A percentile compares a stretch with the other conserved stretches of the same genome.
These are phyloP conservation scores for Patagioenas fasciata DNA, from an alignment of 2,113 vertebrate species.

Conservation along the genomic window DNA sequence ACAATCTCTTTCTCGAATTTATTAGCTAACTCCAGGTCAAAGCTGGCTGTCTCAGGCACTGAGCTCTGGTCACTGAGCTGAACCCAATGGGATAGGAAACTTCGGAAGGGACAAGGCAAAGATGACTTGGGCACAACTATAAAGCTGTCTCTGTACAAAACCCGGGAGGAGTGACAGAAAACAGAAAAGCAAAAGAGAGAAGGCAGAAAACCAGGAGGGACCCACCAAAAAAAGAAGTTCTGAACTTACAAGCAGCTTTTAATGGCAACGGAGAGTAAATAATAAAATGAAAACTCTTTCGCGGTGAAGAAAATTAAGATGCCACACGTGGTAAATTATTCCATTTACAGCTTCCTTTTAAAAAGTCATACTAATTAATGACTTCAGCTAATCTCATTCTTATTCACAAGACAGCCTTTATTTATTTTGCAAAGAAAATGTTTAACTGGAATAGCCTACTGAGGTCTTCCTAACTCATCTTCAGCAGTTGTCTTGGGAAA, in stretches of 20 bases:
- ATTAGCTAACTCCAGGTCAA: not conserved
- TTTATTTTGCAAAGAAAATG: conserved; percentile 70
- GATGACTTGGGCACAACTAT: not conserved
- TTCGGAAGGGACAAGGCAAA: not conserved
- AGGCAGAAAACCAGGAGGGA: not conserved
- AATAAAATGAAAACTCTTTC: not conserved
- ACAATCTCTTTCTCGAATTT: not conserved
- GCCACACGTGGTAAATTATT: conserved; percentile 11
- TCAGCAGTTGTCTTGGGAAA: conserved; percentile 49
- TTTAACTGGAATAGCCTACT: conserved; percentile 55
- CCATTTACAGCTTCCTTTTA: conserved; percentile 31
- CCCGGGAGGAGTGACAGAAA: fast-evolving
- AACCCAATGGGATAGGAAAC: not conserved
- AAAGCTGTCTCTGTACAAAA: not conserved
- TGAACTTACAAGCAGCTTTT: not conserved
- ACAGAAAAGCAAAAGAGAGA: not conserved
- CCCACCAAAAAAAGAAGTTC: not conserved
- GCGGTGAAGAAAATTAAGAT: conserved; percentile 37
- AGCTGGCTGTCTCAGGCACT: not conserved
- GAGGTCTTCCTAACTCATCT: conserved; percentile 55
- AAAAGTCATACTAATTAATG: conserved; percentile 68
- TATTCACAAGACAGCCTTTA: conserved; percentile 60
- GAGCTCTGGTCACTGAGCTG: not conserved
- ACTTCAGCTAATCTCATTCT: conserved; percentile 67
- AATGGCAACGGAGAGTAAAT: not conserved